A percentile compares a stretch with the other conserved stretches of the same genome.
phyloP scores from a whole-genome alignment of 1,140 invertebrate species.

The Leptinotarsa undecemlineata region DNA sequence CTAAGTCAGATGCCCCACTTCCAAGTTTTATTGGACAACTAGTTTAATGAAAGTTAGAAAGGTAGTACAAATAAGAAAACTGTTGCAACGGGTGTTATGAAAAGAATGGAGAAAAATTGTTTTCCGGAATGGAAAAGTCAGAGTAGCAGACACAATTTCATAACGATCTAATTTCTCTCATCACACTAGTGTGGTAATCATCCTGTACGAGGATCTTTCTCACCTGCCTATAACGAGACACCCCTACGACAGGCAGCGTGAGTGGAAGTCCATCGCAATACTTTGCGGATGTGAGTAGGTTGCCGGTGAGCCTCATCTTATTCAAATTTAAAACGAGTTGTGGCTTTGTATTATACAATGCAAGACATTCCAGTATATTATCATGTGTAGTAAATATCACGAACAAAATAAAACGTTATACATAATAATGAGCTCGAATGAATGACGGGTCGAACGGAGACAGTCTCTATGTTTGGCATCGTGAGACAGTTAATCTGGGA shows the following conservation, averaged over 20 bases:
- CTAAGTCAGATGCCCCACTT: too few relatives aligned
- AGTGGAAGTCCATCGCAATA: background rate
- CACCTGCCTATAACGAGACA: background rate
- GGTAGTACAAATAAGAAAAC: too few relatives aligned
- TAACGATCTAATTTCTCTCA: too few relatives aligned
- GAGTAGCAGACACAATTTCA: too few relatives aligned
- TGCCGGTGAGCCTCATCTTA: background rate
- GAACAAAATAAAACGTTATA: conserved; percentile 23
- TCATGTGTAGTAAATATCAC: conserved; percentile 12
- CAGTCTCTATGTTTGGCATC: conserved; percentile 5
- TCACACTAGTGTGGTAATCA: too few relatives aligned
- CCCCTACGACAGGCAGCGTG: background rate
- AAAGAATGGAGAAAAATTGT: too few relatives aligned
- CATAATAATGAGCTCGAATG: conserved; percentile 10
- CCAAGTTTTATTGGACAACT: too few relatives aligned
- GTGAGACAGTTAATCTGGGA: conserved; percentile 5
- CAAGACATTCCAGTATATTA: conserved; percentile 4
- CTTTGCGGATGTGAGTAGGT: conserved; percentile 4
- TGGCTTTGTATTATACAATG: conserved; percentile 8
- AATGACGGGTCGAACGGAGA: background rate
- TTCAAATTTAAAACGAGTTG: conserved; percentile 6
- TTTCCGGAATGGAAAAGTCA: too few relatives aligned
- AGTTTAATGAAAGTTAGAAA: too few relatives aligned
- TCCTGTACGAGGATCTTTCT: too few relatives aligned
- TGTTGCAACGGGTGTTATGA: too few relatives aligned